phyloP scores from a whole-genome alignment of 2,797 vertebrate species.

The Acanthurus lineatus region DNA sequence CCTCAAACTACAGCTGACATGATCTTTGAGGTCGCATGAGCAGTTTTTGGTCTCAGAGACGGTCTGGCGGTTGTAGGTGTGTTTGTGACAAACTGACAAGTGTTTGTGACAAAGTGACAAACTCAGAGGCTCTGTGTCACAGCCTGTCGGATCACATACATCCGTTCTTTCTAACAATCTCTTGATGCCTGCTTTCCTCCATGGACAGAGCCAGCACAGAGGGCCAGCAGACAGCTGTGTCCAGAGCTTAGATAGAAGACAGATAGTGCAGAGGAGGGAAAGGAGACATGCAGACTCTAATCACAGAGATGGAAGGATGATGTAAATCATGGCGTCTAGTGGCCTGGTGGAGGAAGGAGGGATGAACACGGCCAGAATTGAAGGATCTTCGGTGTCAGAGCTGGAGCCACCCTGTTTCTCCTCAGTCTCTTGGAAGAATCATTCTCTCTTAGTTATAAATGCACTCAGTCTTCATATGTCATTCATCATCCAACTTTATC shows the following conservation, averaged over 20 bases:
- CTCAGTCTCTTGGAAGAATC: conserved; percentile 60
- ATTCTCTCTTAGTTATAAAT: conserved; percentile 63
- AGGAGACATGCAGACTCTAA: conserved; percentile 62
- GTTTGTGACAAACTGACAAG: conserved; percentile 6
- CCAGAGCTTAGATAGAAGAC: conserved; percentile 58
- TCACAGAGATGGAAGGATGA: conserved; percentile 65
- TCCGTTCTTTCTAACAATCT: conserved; percentile 44
- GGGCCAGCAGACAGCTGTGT: conserved; percentile 44
- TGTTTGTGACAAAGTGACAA: conserved; percentile 61
- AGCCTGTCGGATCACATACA: conserved; percentile 47
- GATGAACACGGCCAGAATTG: conserved; percentile 45
- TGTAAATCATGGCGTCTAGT: conserved; percentile 62
- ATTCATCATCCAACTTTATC: conserved; percentile 68
- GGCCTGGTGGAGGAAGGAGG: conserved; percentile 31
- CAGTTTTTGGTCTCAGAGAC: conserved; percentile 12
- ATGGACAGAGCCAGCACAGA: conserved; percentile 40
- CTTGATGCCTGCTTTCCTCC: conserved; percentile 33
- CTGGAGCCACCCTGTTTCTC: conserved; percentile 60
- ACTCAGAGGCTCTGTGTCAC: conserved; percentile 52
- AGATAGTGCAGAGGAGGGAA: conserved; percentile 56
- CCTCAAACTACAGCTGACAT: conserved; percentile 10
- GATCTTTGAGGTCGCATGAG: conserved; percentile 38
- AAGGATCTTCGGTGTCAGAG: conserved; percentile 70
- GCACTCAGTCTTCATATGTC: conserved; percentile 57
- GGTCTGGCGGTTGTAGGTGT: conserved; percentile 31